Evolutionary conservation across 2,888 invertebrate species (phyloP).

Genomic region (Trachelus stipa): DNA sequence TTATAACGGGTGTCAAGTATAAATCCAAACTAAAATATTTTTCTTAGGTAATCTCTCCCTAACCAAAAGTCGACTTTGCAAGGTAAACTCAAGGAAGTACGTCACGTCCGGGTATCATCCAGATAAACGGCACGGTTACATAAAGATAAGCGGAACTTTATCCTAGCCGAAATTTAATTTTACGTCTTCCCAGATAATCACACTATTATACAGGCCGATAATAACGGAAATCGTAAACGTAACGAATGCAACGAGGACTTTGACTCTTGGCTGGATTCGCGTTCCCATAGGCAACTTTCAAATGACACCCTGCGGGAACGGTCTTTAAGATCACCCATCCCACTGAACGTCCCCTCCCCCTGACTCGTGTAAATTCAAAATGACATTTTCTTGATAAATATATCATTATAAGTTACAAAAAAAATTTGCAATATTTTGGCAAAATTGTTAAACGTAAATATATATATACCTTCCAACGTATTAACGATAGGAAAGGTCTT

Average conservation of each 20-base stretch:
- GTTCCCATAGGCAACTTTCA: too few species aligned
- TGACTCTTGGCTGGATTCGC: conserved; percentile 7
- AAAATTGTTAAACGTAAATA: too few species aligned
- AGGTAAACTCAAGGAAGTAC: neutral
- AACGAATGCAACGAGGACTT: conserved; percentile 31
- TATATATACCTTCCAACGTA: neutral
- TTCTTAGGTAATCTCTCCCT: neutral
- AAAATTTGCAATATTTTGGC: too few species aligned
- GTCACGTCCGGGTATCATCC: neutral
- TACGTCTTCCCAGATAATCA: conserved; percentile 35
- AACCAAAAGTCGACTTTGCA: neutral
- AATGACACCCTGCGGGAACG: too few species aligned
- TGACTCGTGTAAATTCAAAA: too few species aligned
- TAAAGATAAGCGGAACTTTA: conserved; percentile 3
- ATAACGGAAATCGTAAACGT: conserved; percentile 40
- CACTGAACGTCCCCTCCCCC: too few species aligned
- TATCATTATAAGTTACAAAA: too few species aligned
- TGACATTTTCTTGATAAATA: too few species aligned
- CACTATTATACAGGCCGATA: conserved; percentile 32
- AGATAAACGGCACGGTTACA: neutral
- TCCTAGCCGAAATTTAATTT: conserved; percentile 21
- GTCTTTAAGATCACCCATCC: too few species aligned
- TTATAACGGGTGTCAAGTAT: neutral
- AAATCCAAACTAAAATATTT: neutral
- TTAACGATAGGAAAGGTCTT: neutral